phyloP scores from a whole-genome alignment of 2,797 vertebrate genomes.

The Cirrhinus molitorella region DNA sequence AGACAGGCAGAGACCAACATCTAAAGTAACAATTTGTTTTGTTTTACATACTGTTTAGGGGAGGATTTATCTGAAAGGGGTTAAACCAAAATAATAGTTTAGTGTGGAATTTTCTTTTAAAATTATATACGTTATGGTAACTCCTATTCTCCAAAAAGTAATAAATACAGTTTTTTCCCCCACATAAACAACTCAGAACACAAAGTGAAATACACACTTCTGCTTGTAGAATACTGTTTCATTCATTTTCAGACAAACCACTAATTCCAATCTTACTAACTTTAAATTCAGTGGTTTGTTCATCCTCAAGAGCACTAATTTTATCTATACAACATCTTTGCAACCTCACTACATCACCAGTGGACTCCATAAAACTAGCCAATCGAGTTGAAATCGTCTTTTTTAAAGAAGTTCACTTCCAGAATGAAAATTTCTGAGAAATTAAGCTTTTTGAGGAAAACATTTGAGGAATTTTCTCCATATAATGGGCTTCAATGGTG shows the following conservation, averaged over 20 bases:
- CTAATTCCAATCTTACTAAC: not conserved
- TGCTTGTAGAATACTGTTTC: not conserved
- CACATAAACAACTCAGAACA: not conserved
- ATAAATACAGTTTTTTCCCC: too few species aligned
- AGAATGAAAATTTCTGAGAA: too few species aligned
- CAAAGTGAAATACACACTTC: not conserved
- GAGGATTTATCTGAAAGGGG: not conserved
- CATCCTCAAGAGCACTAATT: not conserved
- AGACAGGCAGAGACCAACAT: not conserved
- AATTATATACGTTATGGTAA: not conserved
- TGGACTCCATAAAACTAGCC: not conserved
- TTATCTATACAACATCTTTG: not conserved
- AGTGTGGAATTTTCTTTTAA: not conserved
- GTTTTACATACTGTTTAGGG: not conserved
- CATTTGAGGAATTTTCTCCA: too few species aligned
- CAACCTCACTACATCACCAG: not conserved
- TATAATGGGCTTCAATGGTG: too few species aligned
- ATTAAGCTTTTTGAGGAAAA: too few species aligned
- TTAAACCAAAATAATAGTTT: not conserved
- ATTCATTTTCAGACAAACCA: not conserved
- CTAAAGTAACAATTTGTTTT: not conserved
- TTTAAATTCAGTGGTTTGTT: not conserved
- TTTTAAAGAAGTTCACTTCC: not conserved
- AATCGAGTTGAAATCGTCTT: not conserved
- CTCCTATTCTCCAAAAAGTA: not conserved